A percentile compares a stretch with the other conserved stretches of the same genome.
Evolutionary conservation across 2,797 vertebrate genomes (phyloP).

Genomic region (Graptemys geographica): DNA sequence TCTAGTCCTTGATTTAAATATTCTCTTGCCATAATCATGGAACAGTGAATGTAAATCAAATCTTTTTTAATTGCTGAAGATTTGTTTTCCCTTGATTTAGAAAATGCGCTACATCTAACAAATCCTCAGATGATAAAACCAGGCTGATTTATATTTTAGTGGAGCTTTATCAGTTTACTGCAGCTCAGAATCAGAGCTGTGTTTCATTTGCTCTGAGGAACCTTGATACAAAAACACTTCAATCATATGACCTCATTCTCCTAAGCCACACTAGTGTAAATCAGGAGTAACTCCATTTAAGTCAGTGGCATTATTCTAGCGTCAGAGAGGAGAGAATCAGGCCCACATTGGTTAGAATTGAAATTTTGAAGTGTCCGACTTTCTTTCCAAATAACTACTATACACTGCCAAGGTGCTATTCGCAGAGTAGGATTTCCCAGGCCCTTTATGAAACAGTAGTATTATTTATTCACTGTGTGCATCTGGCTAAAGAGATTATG

Average conservation of each 20-base stretch:
- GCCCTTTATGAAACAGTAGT: conserved; percentile 30
- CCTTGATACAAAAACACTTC: not conserved
- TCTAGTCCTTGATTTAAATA: not conserved
- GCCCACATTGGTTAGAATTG: not conserved
- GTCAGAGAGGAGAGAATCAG: not conserved
- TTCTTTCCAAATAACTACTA: conserved; percentile 3
- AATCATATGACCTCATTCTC: not conserved
- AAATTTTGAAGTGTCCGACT: not conserved
- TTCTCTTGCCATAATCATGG: not conserved
- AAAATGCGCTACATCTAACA: not conserved
- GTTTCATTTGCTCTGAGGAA: conserved; percentile 4
- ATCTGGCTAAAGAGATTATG: conserved; percentile 24
- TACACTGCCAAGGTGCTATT: not conserved
- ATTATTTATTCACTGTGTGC: conserved; percentile 8
- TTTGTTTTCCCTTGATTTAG: not conserved
- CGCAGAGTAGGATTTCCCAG: conserved; percentile 5
- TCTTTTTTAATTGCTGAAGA: not conserved
- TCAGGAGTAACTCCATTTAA: not conserved
- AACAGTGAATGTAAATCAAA: not conserved
- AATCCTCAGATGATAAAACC: not conserved
- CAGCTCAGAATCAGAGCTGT: not conserved
- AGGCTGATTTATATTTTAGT: not conserved
- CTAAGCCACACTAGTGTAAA: not conserved
- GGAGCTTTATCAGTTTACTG: not conserved
- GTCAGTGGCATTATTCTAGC: not conserved